Conservation (phyloP, 2,113 vertebrate genomes). For the Pseudopipra pipra region DNA sequence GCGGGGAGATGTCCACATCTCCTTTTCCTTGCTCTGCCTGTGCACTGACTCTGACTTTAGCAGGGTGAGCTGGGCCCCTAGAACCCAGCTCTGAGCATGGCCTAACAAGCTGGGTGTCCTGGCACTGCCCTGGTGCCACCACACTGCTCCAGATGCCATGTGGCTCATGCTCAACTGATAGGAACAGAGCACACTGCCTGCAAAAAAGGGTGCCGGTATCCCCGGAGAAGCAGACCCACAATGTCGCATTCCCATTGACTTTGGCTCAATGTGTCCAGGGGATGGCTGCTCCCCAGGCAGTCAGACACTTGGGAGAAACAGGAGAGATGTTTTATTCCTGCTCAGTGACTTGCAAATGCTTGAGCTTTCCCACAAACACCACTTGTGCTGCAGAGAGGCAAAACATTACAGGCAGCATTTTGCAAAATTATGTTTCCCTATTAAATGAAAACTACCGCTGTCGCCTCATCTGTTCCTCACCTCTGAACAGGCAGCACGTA, state of each 20-base stretch:
- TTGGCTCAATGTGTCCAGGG: background rate
- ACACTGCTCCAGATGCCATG: background rate
- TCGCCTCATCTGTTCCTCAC: accelerated
- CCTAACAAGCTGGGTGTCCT: background rate
- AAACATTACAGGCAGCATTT: background rate
- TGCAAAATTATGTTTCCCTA: background rate
- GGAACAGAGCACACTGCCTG: background rate
- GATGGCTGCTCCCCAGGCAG: background rate
- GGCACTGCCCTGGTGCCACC: background rate
- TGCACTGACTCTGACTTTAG: background rate
- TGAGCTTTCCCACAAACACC: background rate
- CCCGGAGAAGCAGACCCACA: background rate
- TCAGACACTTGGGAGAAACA: background rate
- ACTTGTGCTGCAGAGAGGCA: background rate
- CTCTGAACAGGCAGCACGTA: background rate
- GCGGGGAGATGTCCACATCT: background rate
- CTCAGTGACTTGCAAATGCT: background rate
- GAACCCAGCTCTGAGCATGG: accelerated
- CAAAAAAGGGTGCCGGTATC: background rate
- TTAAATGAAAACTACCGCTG: background rate
- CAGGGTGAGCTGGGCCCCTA: background rate
- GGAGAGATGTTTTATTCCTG: background rate
- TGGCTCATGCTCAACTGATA: background rate
- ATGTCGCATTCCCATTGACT: accelerated
- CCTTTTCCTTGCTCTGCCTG: background rate